Conservation (phyloP, 2,113 vertebrate genomes). For the Pedionomus torquatus region DNA sequence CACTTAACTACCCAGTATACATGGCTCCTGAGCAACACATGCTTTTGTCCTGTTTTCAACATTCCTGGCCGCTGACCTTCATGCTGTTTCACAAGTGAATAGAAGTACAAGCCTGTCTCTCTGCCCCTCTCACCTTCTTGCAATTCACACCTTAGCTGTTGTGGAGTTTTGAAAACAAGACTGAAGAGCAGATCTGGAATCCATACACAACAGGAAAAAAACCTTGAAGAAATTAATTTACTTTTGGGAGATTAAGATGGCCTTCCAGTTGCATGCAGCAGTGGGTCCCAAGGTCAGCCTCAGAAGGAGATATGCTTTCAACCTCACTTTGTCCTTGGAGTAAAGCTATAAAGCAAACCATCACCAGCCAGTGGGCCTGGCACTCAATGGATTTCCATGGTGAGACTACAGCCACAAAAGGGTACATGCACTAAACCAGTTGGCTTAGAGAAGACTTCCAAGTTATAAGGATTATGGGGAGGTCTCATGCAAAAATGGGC, state of each 20-base stretch:
- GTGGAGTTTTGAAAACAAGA: neutral
- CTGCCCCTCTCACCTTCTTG: neutral
- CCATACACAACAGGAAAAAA: neutral
- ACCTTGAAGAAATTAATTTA: neutral
- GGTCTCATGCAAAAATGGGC: neutral
- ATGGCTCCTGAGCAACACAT: neutral
- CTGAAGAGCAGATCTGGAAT: neutral
- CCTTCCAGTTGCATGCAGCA: accelerated
- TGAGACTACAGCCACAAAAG: neutral
- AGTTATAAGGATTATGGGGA: neutral
- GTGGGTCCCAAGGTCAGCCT: neutral
- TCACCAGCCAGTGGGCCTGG: neutral
- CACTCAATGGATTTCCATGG: neutral
- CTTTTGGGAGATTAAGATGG: neutral
- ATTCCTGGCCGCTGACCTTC: neutral
- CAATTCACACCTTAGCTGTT: neutral
- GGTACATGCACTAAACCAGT: accelerated
- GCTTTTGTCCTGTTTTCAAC: neutral
- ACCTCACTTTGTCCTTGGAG: neutral
- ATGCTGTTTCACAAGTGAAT: neutral
- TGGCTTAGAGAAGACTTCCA: neutral
- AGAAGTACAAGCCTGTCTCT: neutral
- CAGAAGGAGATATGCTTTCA: neutral
- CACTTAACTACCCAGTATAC: neutral
- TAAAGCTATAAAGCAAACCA: neutral